These are phyloP conservation scores for Stylophora pistillata DNA, from an alignment of 64 coral and sea anemone species.

Conservation along the genomic window DNA sequence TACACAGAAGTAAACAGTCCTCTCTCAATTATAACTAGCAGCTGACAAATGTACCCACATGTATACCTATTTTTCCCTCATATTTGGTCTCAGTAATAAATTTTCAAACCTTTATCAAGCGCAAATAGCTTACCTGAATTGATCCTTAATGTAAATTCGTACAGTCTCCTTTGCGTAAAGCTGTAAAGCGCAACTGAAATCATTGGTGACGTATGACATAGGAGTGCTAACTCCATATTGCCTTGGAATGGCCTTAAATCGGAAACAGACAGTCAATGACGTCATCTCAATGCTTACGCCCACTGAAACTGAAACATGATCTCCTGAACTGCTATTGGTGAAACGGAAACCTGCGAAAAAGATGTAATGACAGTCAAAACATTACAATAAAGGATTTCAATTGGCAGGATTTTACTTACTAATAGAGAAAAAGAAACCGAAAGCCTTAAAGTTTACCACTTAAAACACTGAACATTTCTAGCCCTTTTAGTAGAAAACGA, in stretches of 20 bases:
- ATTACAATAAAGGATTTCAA: no score
- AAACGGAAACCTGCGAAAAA: conserved; percentile 9
- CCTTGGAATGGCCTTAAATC: conserved; percentile 3
- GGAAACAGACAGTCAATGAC: conserved; percentile 5
- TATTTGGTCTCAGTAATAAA: neutral
- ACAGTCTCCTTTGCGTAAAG: neutral
- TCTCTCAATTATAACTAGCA: no score
- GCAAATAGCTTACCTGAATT: neutral
- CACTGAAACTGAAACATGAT: neutral
- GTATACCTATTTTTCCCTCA: neutral
- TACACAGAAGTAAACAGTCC: no score
- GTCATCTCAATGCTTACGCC: neutral
- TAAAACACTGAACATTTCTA: no score
- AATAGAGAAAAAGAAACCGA: no score
- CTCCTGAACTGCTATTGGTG: conserved; percentile 3
- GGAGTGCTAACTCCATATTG: neutral
- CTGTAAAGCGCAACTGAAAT: neutral
- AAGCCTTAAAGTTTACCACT: no score
- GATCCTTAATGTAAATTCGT: conserved; percentile 8
- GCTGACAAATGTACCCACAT: neutral
- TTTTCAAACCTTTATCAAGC: no score
- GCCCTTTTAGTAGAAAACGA: no score
- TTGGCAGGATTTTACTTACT: no score
- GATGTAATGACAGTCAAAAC: neutral
- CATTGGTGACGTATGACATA: conserved; percentile 7